Percentiles rank a stretch among this genome's conserved stretches.
Conservation (phyloP, 2,888 invertebrate genomes). For the Phengaris alcon region DNA sequence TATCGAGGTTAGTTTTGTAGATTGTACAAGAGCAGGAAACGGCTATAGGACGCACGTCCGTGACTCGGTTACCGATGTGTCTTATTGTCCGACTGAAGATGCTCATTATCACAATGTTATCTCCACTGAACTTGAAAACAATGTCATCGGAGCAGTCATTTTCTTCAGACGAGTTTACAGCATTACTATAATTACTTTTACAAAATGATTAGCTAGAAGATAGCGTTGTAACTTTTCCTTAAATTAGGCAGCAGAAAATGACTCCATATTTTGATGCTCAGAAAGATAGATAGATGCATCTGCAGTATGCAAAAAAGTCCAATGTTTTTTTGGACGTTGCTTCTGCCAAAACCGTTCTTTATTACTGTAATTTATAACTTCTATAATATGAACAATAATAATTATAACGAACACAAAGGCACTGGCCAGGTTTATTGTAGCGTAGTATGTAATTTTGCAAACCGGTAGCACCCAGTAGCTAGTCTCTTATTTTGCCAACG, state of each 20-base stretch:
- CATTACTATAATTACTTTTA: background rate
- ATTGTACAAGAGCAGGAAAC: constrained; percentile 63
- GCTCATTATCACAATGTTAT: constrained; percentile 28
- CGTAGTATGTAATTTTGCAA: constrained; percentile 11
- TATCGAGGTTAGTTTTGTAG: constrained; percentile 48
- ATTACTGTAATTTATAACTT: constrained; percentile 2
- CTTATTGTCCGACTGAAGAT: constrained; percentile 39
- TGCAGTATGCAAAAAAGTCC: background rate
- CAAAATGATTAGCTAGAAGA: background rate
- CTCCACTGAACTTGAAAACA: constrained; percentile 1
- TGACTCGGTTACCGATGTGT: constrained; percentile 50
- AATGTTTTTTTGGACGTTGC: background rate
- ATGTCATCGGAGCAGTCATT: constrained; percentile 17
- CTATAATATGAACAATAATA: background rate
- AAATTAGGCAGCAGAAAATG: background rate
- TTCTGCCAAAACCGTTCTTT: background rate
- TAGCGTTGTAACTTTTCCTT: no score
- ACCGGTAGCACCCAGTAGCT: constrained; percentile 10
- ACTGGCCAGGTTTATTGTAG: constrained; percentile 13
- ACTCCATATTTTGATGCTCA: background rate
- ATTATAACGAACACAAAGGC: background rate
- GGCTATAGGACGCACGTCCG: constrained; percentile 49
- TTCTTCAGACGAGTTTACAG: background rate
- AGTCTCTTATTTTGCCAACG: constrained; percentile 13
- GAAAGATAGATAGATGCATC: background rate